Percentiles rank a stretch among this genome's conserved stretches.
phyloP scores from a whole-genome alignment of 2,888 invertebrate species.

The Patella ulyssiponensis region DNA sequence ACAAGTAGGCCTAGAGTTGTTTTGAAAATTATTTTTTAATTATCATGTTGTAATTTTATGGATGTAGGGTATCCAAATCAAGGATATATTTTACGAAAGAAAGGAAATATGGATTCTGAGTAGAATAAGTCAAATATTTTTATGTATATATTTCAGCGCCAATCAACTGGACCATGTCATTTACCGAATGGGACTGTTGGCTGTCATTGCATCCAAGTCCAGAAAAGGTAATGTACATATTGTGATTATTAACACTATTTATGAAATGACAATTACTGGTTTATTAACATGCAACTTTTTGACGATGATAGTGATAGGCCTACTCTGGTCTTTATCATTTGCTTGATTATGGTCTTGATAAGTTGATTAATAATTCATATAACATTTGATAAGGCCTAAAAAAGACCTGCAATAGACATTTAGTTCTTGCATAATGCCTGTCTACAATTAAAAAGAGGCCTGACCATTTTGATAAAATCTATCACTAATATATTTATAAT shows the following conservation, averaged over 20 bases:
- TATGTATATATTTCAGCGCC: constrained; percentile 78
- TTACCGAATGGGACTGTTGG: constrained; percentile 94
- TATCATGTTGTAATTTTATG: too few species aligned
- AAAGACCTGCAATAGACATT: not conserved
- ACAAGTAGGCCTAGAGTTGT: too few species aligned
- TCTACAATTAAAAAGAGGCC: not conserved
- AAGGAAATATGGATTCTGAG: too few species aligned
- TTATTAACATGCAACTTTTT: too few species aligned
- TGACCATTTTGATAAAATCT: not conserved
- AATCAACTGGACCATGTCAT: constrained; percentile 89
- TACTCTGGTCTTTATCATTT: not conserved
- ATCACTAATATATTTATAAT: not conserved
- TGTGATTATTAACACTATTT: too few species aligned
- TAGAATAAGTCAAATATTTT: too few species aligned
- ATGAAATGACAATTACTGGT: too few species aligned
- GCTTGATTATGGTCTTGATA: not conserved
- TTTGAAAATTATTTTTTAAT: too few species aligned
- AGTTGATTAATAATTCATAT: not conserved
- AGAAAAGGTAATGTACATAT: constrained; percentile 79
- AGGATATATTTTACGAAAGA: too few species aligned
- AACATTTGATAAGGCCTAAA: not conserved
- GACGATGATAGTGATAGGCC: too few species aligned
- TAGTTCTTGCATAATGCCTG: not conserved
- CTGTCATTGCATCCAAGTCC: constrained; percentile 87
- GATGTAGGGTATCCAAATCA: too few species aligned